These are phyloP conservation scores for Horisme vitalbata DNA, from an alignment of 2,888 invertebrate species.

Conservation along the genomic window DNA sequence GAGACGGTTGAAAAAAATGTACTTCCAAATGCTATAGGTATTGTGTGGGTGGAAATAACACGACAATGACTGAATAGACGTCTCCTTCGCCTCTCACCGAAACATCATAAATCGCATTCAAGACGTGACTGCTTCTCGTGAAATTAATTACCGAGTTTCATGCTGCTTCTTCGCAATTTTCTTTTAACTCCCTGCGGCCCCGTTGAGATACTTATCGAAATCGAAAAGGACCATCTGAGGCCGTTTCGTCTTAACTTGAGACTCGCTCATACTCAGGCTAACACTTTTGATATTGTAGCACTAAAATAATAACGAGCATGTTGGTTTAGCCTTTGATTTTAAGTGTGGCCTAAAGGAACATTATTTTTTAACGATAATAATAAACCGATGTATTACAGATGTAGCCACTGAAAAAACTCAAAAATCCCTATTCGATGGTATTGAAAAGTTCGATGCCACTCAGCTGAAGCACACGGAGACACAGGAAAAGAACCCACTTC, in stretches of 20 bases:
- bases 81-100: conserved; percentile 13
- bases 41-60: conserved; percentile 47
- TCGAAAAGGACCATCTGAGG: no score
- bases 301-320: conserved; percentile 56
- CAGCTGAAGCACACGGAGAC: conserved; percentile 95
- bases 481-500: conserved; percentile 95
- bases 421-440: conserved; percentile 92
- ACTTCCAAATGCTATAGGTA: conserved; percentile 93
- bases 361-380: not conserved
- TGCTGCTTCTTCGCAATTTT: conserved; percentile 35
- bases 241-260: not conserved
- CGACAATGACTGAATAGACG: conserved; percentile 35
- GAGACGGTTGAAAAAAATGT: conserved; percentile 92
- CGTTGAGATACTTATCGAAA: no score
- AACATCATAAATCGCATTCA: conserved; percentile 32
- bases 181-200: conserved; percentile 1
- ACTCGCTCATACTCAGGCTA: conserved; percentile 7
- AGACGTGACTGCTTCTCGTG: conserved; percentile 45
- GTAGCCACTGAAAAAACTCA: conserved; percentile 93
- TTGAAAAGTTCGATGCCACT: conserved; percentile 92
- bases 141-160: no score
- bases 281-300: conserved; percentile 23
- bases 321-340: conserved; percentile 34
- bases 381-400: conserved; percentile 82
- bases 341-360: conserved; percentile 24